Base-by-base conservation (phyloP, 1,140 invertebrate species). In the Calliopsis andreniformis region DNA sequence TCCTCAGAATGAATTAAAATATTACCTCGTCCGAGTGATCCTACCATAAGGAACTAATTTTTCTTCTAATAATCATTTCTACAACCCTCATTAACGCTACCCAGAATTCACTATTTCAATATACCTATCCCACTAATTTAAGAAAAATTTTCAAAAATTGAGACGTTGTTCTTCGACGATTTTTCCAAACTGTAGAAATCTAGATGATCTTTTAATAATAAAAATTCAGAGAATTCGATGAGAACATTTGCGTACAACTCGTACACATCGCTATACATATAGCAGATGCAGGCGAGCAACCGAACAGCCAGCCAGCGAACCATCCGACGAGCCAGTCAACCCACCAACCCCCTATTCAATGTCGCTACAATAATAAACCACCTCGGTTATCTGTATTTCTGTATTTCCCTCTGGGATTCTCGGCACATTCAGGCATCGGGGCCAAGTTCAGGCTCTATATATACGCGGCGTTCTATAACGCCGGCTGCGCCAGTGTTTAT, bases 311-410 rank as follows among this genome's bases (percentile, higher is more conserved):
- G 30, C 76, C 64, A 70, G 78, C 63, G 66, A 77, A 64, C 67
- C 69, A 83, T 72, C 77, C 79, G 78, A 64, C 64, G 63, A 72
- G 49, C 75, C 76, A 82, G 82, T 78, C 78, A 86, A 79, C 70
- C 75, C 82, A 80, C 78, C 75, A 84, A 88, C 85, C 86, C 87
- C 83, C 83, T 82, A 84, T 91, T 91, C 86, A 89, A 88, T 89
- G 89, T 90, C 89, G 87, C 85, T 87, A 88, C 87, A 89, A 90
- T 88, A 89, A 89, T 87, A 91, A 89, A 90, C 90, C 90, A 87
- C 84, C 88, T 86, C 88, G 80, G 88, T 89, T 90, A 89, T 91
- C 90, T 88, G 87, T 90, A 90, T 89, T 90, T 90, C 89, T 90
- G 87, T 88, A 89, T 89, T 90, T 90, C 87, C 89, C 89, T 89